Conservation (phyloP, 1,140 invertebrate species). For the Euborellia annulipes region DNA sequence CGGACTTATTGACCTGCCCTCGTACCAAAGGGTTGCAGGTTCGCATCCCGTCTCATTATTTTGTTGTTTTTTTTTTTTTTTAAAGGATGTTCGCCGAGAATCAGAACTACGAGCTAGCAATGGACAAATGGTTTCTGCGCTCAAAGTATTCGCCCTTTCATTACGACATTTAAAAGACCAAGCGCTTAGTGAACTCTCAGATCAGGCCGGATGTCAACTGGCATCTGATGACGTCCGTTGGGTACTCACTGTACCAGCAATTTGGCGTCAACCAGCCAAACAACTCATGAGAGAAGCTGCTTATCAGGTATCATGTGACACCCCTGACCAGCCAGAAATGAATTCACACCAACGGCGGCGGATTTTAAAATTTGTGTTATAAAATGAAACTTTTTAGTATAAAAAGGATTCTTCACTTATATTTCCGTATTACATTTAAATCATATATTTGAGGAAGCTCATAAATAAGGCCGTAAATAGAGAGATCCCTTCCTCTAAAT, state of each 20-base stretch:
- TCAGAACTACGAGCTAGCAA: conserved; percentile 33
- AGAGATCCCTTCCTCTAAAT: no score
- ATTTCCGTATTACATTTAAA: no score
- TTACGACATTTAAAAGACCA: conserved; percentile 37
- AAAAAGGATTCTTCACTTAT: no score
- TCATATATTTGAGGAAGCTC: no score
- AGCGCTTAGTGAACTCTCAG: conserved; percentile 35
- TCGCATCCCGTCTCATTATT: no score
- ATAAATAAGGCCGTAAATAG: no score
- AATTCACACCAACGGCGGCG: no score
- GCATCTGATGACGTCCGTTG: conserved; percentile 36
- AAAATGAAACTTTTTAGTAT: no score
- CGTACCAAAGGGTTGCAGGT: no score
- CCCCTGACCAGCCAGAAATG: no score
- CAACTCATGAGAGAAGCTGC: conserved; percentile 44
- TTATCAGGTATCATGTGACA: conserved; percentile 34
- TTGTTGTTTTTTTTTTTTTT: conserved; percentile 8
- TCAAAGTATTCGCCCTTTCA: conserved; percentile 35
- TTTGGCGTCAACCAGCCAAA: conserved; percentile 43
- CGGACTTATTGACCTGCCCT: no score
- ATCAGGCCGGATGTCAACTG: conserved; percentile 30
- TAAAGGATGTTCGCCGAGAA: conserved; percentile 32
- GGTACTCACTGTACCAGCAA: conserved; percentile 46
- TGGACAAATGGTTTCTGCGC: conserved; percentile 30
- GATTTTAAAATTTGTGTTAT: no score